Base-by-base conservation (phyloP, 2,113 vertebrate genomes). In the Myocastor coypus region DNA sequence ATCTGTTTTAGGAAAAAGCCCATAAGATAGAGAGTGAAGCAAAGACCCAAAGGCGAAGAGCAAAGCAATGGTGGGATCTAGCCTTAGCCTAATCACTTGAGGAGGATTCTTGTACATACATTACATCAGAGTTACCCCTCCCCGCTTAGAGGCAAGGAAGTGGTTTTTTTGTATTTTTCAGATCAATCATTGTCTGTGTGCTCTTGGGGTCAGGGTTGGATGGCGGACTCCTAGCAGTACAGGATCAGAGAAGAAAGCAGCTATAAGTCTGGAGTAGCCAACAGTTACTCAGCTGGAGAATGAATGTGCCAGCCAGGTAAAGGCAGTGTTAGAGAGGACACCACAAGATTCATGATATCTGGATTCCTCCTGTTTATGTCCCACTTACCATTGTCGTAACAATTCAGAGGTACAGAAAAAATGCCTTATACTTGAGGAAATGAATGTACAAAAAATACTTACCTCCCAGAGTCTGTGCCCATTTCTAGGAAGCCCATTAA, bases 111-210 rank as follows among this genome's bases (percentile, higher is more conserved):
- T 28, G 34, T 80, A 42, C 10, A 28, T 63, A 92, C 22, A 20
- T 75, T 87, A 55, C 32, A 57, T 66, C 32, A 57, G n/a, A 69
- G 16, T 61, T 78, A 68, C 19, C 50, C 32, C 19, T 32, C 37
- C 3, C 1, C n/a, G n/a, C 46, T 75, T 66, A 46, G 68, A 83
- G 68, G 24, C 68, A 87, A 16, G 37, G 69, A 61, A 89, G 26
- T 78, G 81, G 14, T 32, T 40, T 92, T 57, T 92, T 95, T 92
- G n/a, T 42, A 69, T 78, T 78, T 34, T 83, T 20, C 34, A 69
- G 59, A 22, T 84, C 50, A 69, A 85, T 50, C 10, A 3, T 59
- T 83, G 9, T 61, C 64, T 87, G 34, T 89, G 61, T 28, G 34
- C 26, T 89, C 61, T 26, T 84, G 80, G 40, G 37, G 32, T 50